Evolutionary conservation across 2,888 invertebrate genomes (phyloP), one percentile per base, ranked within the genome.

Genomic region (Sepiola atlantica): DNA sequence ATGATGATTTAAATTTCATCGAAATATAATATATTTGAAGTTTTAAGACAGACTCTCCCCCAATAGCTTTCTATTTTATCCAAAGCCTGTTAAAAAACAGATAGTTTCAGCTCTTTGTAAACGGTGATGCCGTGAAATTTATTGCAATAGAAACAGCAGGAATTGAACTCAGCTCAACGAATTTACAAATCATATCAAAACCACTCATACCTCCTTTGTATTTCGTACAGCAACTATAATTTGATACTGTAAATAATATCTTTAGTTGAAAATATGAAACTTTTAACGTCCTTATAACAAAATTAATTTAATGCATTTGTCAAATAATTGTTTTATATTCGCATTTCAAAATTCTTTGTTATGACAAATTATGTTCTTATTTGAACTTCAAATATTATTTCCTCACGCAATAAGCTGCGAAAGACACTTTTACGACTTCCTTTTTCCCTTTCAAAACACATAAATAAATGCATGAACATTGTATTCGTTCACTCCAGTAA

Each of bases 401-500:
- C 16, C 77, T 77, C 18, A 16, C 14, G 4, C 32, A 16, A 77
- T 32, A 32, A 45, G n/a, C 18, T n/a, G 16, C 16, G 2, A 77
- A 14, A n/a, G n/a, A 77, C n/a, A 77, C 14, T n/a, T n/a, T n/a
- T 32, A 32, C 14, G 32, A 77, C 32, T 77, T 77, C 77, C 16
- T 77, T n/a, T n/a, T 21, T 32, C 18, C 32, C 77, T 32, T 77
- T 12, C 2, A 14, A 32, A n/a, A 2, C n/a, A 77, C 32, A 77
- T 77, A 77, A 77, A 77, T 77, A 77, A 77, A 77, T 77, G 77
- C 32, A 77, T 77, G 77, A 77, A 77, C 32, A 77, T 77, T 77
- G 16, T 77, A n/a, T 77, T n/a, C 77, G 4, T 77, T 77, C 77
- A 77, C n/a, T n/a, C n/a, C 77, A 77, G 77, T n/a, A 77, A 77